Evolutionary conservation across 2,888 invertebrate species (phyloP).

Genomic region (Cheilosia scutellata): DNA sequence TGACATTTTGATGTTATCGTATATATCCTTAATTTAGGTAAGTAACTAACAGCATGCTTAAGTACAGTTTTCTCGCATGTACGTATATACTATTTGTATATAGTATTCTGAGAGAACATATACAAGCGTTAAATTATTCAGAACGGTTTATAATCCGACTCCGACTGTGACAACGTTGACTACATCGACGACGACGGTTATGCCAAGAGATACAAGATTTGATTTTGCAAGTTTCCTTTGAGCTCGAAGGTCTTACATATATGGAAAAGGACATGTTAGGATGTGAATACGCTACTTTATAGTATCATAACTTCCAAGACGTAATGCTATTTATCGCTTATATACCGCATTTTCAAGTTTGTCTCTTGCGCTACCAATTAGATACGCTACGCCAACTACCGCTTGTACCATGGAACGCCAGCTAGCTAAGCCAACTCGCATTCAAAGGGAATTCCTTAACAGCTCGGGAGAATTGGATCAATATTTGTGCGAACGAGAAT

Average conservation of each 20-base stretch:
- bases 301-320: neutral
- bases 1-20: neutral
- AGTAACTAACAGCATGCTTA: neutral
- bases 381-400: neutral
- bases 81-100: neutral
- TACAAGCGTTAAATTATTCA: neutral
- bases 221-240: neutral
- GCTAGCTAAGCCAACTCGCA: neutral
- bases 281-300: neutral
- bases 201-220: neutral
- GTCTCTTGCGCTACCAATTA: neutral
- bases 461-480: neutral
- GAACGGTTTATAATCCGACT: neutral
- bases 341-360: neutral
- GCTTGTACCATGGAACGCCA: neutral
- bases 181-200: neutral
- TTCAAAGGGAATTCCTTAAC: neutral
- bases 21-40: slow-evolving; percentile 8
- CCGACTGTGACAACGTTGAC: slow-evolving; percentile 1
- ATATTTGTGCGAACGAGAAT: neutral
- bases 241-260: neutral
- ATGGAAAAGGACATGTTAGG: neutral
- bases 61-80: neutral
- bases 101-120: too few species aligned
- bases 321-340: neutral